phyloP scores from a whole-genome alignment of 1,140 invertebrate species.

The Bombus vancouverensis region DNA sequence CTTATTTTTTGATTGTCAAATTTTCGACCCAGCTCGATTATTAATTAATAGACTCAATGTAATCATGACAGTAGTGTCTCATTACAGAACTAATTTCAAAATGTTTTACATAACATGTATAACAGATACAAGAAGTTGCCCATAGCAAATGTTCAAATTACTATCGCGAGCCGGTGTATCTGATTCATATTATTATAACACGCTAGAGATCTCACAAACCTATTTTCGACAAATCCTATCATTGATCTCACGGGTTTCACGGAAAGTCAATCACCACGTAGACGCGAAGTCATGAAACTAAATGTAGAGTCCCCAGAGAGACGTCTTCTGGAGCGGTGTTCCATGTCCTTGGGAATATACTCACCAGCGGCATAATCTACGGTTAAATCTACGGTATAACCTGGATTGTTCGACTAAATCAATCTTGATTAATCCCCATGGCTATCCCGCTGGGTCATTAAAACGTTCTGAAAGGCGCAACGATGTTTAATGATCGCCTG shows the following conservation, averaged over 20 bases:
- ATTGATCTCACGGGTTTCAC: background rate
- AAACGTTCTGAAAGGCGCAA: conserved; percentile 57
- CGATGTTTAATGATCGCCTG: conserved; percentile 59
- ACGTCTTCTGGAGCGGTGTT: conserved; percentile 23
- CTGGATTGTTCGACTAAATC: conserved; percentile 59
- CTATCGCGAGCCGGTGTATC: too few species aligned
- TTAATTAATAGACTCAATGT: too few species aligned
- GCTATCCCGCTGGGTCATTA: conserved; percentile 53
- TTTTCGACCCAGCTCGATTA: too few species aligned
- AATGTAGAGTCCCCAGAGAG: background rate
- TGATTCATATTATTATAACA: background rate
- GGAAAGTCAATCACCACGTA: conserved; percentile 7
- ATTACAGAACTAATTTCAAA: background rate
- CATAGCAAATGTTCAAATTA: background rate
- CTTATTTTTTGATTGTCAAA: too few species aligned
- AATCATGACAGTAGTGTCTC: too few species aligned
- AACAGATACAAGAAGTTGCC: background rate
- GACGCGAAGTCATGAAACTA: background rate
- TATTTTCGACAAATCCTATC: too few species aligned
- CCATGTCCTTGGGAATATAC: conserved; percentile 33
- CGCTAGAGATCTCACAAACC: too few species aligned
- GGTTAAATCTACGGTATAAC: conserved; percentile 16
- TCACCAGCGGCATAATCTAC: background rate
- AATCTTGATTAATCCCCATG: conserved; percentile 73
- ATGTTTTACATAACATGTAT: background rate